Evolutionary conservation across 2,797 vertebrate genomes (phyloP).

Genomic region (Enteromius thamalakanensis): DNA sequence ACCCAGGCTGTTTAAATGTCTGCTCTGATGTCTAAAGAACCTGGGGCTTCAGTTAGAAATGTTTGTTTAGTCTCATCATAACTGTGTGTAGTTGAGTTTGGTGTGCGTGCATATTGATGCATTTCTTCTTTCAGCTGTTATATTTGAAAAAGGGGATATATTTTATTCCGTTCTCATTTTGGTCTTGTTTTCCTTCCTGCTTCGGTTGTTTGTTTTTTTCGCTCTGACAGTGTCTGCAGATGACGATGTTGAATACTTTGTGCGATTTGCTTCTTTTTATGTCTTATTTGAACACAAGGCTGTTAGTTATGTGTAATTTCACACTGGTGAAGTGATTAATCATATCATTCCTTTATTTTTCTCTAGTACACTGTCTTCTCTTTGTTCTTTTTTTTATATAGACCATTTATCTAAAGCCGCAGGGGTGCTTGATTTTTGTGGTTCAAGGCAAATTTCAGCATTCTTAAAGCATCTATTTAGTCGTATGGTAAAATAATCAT

Average conservation of each 20-base stretch:
- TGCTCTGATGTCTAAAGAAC: constrained; percentile 16
- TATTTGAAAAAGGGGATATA: not conserved
- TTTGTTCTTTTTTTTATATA: not conserved
- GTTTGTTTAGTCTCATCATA: constrained; percentile 12
- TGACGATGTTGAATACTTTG: not conserved
- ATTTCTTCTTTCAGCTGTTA: not conserved
- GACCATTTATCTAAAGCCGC: not conserved
- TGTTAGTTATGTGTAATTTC: not conserved
- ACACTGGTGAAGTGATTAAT: not conserved
- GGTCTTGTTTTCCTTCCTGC: not conserved
- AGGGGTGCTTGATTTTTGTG: not conserved
- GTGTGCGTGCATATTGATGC: not conserved
- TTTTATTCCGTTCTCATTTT: not conserved
- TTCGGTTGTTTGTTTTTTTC: not conserved
- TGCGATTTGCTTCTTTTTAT: not conserved
- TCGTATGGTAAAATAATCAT: not conserved
- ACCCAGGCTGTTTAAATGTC: constrained; percentile 36
- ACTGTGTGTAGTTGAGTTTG: not conserved
- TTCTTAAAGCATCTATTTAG: not conserved
- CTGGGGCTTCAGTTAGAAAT: constrained; percentile 12
- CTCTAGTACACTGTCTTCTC: not conserved
- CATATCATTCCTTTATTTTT: not conserved
- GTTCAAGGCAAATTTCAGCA: not conserved
- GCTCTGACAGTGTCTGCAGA: not conserved
- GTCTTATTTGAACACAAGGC: not conserved